phyloP scores from a whole-genome alignment of 2,113 vertebrate species.

The Myxocyprinus asiaticus region DNA sequence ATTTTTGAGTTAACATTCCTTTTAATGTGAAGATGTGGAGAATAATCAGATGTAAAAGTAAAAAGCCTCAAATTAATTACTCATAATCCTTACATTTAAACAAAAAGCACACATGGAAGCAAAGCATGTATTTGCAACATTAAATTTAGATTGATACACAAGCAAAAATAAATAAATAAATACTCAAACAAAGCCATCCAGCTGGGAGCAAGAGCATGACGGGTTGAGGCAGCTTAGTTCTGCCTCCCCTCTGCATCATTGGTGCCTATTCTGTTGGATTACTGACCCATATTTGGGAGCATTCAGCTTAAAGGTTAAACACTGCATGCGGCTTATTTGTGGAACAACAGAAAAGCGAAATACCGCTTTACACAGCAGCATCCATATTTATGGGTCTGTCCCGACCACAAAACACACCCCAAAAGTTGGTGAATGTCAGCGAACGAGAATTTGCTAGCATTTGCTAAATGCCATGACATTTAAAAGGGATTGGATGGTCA shows the following conservation, averaged over 20 bases:
- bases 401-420: conserved; percentile 63
- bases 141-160: too few species aligned
- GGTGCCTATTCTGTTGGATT: conserved; percentile 71
- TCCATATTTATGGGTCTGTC: conserved; percentile 73
- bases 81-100: too few species aligned
- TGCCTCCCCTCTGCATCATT: conserved; percentile 63
- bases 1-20: too few species aligned
- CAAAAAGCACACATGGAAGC: too few species aligned
- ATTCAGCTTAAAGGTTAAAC: conserved; percentile 66
- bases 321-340: conserved; percentile 59
- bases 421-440: conserved; percentile 82
- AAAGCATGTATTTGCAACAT: too few species aligned
- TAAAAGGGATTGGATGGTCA: conserved; percentile 68
- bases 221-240: conserved; percentile 68
- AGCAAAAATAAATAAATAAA: neutral
- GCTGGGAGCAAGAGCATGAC: conserved; percentile 63
- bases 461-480: conserved; percentile 84
- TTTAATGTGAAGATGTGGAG: too few species aligned
- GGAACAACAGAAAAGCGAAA: conserved; percentile 56
- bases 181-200: conserved; percentile 40
- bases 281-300: conserved; percentile 77
- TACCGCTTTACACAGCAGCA: conserved; percentile 63
- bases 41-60: too few species aligned
- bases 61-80: too few species aligned
- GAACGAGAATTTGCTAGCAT: conserved; percentile 24